Percentiles rank a stretch among this genome's conserved stretches.
Evolutionary conservation across 1,140 invertebrate species (phyloP).

Genomic region (Euwallacea fornicatus): DNA sequence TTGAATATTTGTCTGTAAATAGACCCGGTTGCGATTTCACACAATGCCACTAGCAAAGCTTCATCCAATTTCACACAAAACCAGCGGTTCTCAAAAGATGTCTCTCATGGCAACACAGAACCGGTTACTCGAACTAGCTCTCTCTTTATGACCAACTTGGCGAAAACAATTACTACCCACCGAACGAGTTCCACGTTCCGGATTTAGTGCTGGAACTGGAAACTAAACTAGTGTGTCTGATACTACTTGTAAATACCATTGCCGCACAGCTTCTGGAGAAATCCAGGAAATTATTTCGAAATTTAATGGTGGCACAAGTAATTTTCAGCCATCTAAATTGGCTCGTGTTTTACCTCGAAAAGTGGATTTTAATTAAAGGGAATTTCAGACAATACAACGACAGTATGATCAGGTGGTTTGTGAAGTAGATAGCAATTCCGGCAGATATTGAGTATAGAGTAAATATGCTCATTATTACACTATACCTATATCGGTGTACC

Average conservation of each 20-base stretch:
- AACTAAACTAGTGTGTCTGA: constrained; percentile 4
- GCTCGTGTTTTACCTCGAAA: not conserved
- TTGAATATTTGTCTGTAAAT: too few species aligned
- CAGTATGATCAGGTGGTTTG: not conserved
- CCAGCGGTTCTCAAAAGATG: not conserved
- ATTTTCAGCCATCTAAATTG: not conserved
- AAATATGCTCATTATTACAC: too few species aligned
- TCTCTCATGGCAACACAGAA: too few species aligned
- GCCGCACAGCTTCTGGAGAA: not conserved
- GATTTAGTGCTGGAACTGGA: constrained; percentile 7
- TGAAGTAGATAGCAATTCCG: too few species aligned
- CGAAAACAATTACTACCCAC: not conserved
- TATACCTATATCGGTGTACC: too few species aligned
- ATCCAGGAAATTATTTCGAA: constrained; percentile 10
- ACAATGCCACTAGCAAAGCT: too few species aligned
- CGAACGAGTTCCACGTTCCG: not conserved
- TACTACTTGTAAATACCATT: not conserved
- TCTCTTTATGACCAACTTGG: constrained; percentile 6
- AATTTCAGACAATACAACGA: not conserved
- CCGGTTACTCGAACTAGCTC: not conserved
- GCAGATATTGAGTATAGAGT: too few species aligned
- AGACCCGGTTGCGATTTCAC: too few species aligned
- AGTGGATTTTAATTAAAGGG: not conserved
- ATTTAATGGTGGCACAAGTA: not conserved
- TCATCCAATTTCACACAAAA: not conserved